A percentile compares a stretch with the other conserved stretches of the same genome.
Conservation (phyloP, 1,140 invertebrate species). For the Hylaeus volcanicus region DNA sequence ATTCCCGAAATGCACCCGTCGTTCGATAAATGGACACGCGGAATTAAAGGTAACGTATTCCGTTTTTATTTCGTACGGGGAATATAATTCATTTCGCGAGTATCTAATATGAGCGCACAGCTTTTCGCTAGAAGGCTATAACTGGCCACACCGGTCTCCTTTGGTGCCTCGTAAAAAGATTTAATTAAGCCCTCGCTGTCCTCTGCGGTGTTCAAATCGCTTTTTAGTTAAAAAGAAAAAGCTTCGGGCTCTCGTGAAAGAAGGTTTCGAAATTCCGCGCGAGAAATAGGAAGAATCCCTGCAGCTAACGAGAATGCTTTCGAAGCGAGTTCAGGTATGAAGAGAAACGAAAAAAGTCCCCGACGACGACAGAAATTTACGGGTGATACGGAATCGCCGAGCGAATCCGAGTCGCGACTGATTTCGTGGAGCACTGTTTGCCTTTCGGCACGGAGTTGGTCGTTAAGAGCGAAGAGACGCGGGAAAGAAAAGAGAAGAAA, state of each 20-base stretch:
- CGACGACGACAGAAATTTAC: background rate
- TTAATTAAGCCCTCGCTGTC: no score
- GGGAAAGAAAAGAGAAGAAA: background rate
- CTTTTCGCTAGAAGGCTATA: no score
- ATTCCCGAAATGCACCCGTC: no score
- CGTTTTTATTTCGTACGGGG: no score
- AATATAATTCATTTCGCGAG: no score
- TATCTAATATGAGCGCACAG: no score
- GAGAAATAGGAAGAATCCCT: background rate
- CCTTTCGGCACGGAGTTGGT: background rate
- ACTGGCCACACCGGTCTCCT: no score
- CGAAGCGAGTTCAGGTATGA: background rate
- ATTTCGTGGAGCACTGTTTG: background rate
- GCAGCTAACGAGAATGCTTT: background rate
- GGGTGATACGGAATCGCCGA: background rate
- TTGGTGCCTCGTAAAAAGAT: no score
- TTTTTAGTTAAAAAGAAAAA: background rate
- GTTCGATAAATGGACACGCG: no score
- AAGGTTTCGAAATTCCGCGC: background rate
- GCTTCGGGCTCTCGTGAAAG: background rate
- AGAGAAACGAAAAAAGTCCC: background rate
- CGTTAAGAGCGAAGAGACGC: conserved; percentile 3
- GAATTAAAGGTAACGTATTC: no score
- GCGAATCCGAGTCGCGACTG: background rate
- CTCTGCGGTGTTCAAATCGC: no score